phyloP scores from a whole-genome alignment of 2,113 vertebrate species.

The Alosa alosa region DNA sequence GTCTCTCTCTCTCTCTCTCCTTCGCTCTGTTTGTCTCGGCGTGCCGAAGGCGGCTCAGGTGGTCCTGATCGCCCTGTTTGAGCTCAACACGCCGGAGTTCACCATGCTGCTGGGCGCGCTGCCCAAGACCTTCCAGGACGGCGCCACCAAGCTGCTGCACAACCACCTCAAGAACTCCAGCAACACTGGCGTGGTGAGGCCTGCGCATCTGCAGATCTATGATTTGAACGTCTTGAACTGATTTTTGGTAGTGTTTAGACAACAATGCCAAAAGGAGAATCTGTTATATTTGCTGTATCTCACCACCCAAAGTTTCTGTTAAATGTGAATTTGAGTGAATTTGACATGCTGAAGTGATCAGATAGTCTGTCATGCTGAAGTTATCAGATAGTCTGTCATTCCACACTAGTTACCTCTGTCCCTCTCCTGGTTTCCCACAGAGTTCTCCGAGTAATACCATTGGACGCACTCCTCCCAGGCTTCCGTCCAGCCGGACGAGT shows the following conservation, averaged over 20 bases:
- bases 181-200: constrained; percentile 85
- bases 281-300: background rate
- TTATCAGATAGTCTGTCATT: no score
- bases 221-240: no score
- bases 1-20: background rate
- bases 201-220: background rate
- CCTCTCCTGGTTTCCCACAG: constrained; percentile 61
- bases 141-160: constrained; percentile 96
- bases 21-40: background rate
- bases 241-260: no score
- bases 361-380: no score
- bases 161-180: constrained; percentile 97
- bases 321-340: no score
- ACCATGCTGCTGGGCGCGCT: constrained; percentile 98
- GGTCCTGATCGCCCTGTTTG: constrained; percentile 94
- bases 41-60: constrained; percentile 87
- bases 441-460: constrained; percentile 96
- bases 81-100: constrained; percentile 97
- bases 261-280: background rate
- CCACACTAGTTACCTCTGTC: background rate
- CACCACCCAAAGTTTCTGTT: background rate
- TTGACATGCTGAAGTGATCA: no score
- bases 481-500: constrained; percentile 90
- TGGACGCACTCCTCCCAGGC: constrained; percentile 84
- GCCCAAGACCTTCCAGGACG: constrained; percentile 99